These are phyloP conservation scores for Caprella mutica DNA, from an alignment of 2,888 invertebrate species.

Conservation along the genomic window DNA sequence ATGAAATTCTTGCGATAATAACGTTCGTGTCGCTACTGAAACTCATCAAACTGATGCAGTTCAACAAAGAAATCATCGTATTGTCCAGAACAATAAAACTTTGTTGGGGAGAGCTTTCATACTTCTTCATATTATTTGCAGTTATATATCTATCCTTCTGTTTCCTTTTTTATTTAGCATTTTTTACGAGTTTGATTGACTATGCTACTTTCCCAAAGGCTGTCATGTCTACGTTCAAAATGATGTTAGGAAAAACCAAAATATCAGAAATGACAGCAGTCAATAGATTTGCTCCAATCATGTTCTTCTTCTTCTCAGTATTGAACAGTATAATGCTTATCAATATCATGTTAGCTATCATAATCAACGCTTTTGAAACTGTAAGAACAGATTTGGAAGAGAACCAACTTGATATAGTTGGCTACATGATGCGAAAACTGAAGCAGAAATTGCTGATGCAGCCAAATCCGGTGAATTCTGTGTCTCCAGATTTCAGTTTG, in stretches of 20 bases:
- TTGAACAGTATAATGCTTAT: conserved; percentile 40
- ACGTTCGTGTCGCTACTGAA: conserved; percentile 45
- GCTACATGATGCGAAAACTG: conserved; percentile 13
- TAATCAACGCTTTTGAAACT: conserved; percentile 21
- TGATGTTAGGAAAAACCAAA: conserved; percentile 44
- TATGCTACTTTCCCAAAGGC: conserved; percentile 39
- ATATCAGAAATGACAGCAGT: conserved; percentile 39
- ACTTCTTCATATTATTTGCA: conserved; percentile 42
- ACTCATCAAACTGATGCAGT: conserved; percentile 45
- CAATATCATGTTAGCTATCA: conserved; percentile 36
- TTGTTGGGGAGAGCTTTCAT: conserved; percentile 37
- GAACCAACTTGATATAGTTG: conserved; percentile 23
- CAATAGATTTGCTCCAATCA: conserved; percentile 36
- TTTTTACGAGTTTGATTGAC: conserved; percentile 36
- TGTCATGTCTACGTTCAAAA: conserved; percentile 42
- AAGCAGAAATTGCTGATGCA: conserved; percentile 9
- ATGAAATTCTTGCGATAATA: conserved; percentile 43
- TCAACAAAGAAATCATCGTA: conserved; percentile 37
- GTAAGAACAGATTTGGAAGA: conserved; percentile 19
- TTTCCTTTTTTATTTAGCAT: conserved; percentile 38
- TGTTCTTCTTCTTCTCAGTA: conserved; percentile 41
- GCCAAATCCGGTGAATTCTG: background rate
- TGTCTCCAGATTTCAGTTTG: background rate
- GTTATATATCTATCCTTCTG: conserved; percentile 42
- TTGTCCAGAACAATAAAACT: conserved; percentile 36